phyloP scores from a whole-genome alignment of 2,113 vertebrate genomes.

The Dicaeum eximium region DNA sequence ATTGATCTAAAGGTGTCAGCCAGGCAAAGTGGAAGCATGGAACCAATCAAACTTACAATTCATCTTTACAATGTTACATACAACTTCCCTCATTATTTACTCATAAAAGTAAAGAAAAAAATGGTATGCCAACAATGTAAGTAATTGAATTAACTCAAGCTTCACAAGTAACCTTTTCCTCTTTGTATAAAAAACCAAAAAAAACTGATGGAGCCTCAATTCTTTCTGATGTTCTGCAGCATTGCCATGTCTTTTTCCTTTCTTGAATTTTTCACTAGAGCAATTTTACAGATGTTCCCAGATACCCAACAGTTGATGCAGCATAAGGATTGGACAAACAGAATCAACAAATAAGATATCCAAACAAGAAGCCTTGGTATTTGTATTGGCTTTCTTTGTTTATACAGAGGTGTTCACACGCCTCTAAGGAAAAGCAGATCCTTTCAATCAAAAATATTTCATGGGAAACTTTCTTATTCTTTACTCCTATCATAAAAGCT shows the following conservation, averaged over 20 bases:
- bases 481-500: not conserved
- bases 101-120: not conserved
- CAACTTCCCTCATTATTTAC: not conserved
- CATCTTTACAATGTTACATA: not conserved
- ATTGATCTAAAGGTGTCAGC: not conserved
- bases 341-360: not conserved
- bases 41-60: not conserved
- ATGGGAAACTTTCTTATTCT: not conserved
- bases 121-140: accelerated
- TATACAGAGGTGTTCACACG: not conserved
- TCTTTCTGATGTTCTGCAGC: not conserved
- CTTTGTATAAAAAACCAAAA: not conserved
- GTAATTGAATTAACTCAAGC: not conserved
- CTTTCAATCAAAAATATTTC: not conserved
- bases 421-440: not conserved
- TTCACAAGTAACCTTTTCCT: not conserved
- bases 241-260: not conserved
- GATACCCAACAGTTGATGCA: not conserved
- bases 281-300: not conserved
- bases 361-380: not conserved
- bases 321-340: not conserved
- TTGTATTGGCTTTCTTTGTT: not conserved
- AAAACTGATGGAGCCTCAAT: accelerated
- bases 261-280: not conserved
- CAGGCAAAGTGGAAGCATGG: not conserved